Base-by-base conservation (phyloP, 2,888 invertebrate genomes). In the Ctena decussata region DNA sequence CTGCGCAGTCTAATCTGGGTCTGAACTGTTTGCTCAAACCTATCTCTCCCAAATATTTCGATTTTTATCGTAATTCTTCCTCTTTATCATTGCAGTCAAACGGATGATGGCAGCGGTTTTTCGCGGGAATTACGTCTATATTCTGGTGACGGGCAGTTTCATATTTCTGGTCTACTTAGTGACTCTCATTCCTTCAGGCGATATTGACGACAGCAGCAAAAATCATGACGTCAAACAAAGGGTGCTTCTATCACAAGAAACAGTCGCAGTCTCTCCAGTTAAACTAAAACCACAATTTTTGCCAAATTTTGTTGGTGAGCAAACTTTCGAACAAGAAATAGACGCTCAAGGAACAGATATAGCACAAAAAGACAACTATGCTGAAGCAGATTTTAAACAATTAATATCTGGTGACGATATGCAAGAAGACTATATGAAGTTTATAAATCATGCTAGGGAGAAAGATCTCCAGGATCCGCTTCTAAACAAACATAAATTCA, bases 401-500 rank as follows among this genome's bases (percentile, higher is more conserved):
- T 32, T 65, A 65, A 65, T 65, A 78, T 44, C 32, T 44, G 5
- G 18, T n/a, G 37, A 39, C 18, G 44, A 39, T 11, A 24, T 41
- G 18, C 41, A 71, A n/a, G 53, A 71, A 37, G 53, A 74, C 35
- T 74, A 74, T 21, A 49, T 49, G 49, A 21, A 12, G 32, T 74
- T 49, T 53, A 74, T 74, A 18, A 46, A 46, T n/a, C n/a, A 69
- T 27, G 69, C 30, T 27, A 24, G 11, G 12, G 44, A 35, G 6
- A 11, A 37, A 18, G 27, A 75, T 35, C n/a, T 57, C 1, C 53
- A 75, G 18, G 37, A 75, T 57, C 53, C 53, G 11, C 65, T 85
- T 15, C 37, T 87, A 6, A 80, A 87, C 76, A 69, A 69, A 57
- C 90, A 90, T 53, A 27, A 80, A 11, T 90, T 81, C 69, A 53